Conservation (phyloP, 2,888 invertebrate genomes). For the Cyclophora punctaria region DNA sequence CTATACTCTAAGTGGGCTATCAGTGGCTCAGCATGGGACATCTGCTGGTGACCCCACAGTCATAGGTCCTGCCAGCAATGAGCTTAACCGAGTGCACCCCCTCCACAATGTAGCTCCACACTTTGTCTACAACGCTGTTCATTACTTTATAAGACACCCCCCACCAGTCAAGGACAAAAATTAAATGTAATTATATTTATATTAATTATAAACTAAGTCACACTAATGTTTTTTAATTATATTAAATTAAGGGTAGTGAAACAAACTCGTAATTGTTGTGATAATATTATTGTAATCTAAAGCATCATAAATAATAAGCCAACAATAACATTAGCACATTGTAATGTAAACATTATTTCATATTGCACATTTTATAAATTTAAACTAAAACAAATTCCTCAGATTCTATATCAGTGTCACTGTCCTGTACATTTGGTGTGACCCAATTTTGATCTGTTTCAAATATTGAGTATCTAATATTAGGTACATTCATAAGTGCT, state of each 20-base stretch:
- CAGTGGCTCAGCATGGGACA: constrained; percentile 88
- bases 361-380: constrained; percentile 8
- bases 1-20: constrained; percentile 95
- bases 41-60: constrained; percentile 68
- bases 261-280: background rate
- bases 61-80: constrained; percentile 80
- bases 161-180: constrained; percentile 62
- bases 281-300: background rate
- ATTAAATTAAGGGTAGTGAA: too few relatives aligned
- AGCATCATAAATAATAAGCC: constrained; percentile 18
- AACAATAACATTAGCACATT: background rate
- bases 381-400: constrained; percentile 82
- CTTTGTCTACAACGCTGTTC: constrained; percentile 64
- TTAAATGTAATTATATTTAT: constrained; percentile 22
- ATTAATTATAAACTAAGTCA: background rate
- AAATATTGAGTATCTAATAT: constrained; percentile 71
- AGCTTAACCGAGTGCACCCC: constrained; percentile 85
- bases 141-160: constrained; percentile 65
- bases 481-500: constrained; percentile 74
- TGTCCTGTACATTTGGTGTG: constrained; percentile 63
- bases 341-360: background rate
- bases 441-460: constrained; percentile 72
- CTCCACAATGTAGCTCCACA: constrained; percentile 87
- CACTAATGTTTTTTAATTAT: background rate
- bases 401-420: constrained; percentile 80